Evolutionary conservation across 2,888 invertebrate species (phyloP).

Genomic region (Minunthozetes semirufus): DNA sequence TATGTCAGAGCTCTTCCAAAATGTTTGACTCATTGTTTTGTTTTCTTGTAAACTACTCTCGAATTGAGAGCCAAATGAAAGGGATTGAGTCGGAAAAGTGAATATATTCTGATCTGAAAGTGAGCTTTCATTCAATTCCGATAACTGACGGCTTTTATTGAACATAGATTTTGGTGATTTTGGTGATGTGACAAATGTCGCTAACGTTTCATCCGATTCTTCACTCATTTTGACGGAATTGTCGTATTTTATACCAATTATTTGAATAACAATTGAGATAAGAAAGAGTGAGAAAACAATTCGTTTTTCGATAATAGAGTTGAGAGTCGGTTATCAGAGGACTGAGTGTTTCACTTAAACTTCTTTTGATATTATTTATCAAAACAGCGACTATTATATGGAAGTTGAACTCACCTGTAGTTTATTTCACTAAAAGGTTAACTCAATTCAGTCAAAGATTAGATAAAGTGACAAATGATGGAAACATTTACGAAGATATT

Average conservation of each 20-base stretch:
- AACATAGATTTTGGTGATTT: not conserved
- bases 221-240: constrained; percentile 2
- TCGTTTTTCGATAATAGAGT: too few species aligned
- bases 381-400: not conserved
- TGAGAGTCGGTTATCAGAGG: too few species aligned
- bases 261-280: constrained; percentile 6
- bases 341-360: too few species aligned
- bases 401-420: not conserved
- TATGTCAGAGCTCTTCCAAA: constrained; percentile 23
- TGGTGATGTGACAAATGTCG: not conserved
- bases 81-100: not conserved
- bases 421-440: not conserved
- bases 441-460: not conserved
- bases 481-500: not conserved
- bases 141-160: not conserved
- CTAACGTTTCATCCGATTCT: not conserved
- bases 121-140: not conserved
- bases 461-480: not conserved
- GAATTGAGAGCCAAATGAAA: not conserved
- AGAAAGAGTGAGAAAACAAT: too few species aligned
- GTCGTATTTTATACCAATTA: not conserved
- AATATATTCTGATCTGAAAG: not conserved
- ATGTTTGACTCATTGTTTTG: constrained; percentile 8
- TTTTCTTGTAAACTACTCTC: not conserved
- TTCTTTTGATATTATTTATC: not conserved